Evolutionary conservation across 2,888 invertebrate species (phyloP).

Genomic region (Hypolimnas misippus): DNA sequence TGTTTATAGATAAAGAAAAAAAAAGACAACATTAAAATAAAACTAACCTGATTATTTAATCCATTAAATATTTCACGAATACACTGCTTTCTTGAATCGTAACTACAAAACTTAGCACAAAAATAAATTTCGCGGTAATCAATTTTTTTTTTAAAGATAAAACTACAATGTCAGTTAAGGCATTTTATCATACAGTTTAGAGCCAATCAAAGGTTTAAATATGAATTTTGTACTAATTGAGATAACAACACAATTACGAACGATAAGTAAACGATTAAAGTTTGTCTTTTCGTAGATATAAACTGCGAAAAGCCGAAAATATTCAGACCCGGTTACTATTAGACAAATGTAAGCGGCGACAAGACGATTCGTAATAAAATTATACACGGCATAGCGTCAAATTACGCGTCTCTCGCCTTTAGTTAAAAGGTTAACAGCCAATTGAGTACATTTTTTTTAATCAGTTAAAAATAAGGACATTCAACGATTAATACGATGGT

Average conservation of each 20-base stretch:
- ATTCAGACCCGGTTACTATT: constrained; percentile 49
- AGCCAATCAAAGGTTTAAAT: constrained; percentile 79
- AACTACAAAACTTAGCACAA: constrained; percentile 19
- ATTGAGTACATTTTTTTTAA: constrained; percentile 84
- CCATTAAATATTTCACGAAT: constrained; percentile 23
- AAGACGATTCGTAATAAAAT: constrained; percentile 80
- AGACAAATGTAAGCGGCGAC: constrained; percentile 71
- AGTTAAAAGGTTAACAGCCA: constrained; percentile 85
- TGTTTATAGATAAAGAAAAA: constrained; percentile 35
- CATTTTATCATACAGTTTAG: constrained; percentile 71
- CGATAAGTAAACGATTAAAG: constrained; percentile 70
- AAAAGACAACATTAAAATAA: constrained; percentile 13
- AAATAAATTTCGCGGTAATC: constrained; percentile 32
- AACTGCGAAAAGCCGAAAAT: constrained; percentile 53
- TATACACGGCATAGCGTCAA: constrained; percentile 82
- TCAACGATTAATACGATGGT: constrained; percentile 55
- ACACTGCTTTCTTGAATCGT: constrained; percentile 6
- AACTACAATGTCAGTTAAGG: constrained; percentile 49
- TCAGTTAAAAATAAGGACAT: constrained; percentile 83
- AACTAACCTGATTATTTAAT: constrained; percentile 33
- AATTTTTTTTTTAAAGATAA: constrained; percentile 45
- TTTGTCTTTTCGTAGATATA: constrained; percentile 46
- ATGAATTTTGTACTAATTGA: constrained; percentile 68
- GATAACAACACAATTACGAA: constrained; percentile 76
- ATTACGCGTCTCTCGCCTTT: constrained; percentile 83